Base-by-base conservation (phyloP, 1,140 invertebrate species). In the Rhyacophila brunnea region DNA sequence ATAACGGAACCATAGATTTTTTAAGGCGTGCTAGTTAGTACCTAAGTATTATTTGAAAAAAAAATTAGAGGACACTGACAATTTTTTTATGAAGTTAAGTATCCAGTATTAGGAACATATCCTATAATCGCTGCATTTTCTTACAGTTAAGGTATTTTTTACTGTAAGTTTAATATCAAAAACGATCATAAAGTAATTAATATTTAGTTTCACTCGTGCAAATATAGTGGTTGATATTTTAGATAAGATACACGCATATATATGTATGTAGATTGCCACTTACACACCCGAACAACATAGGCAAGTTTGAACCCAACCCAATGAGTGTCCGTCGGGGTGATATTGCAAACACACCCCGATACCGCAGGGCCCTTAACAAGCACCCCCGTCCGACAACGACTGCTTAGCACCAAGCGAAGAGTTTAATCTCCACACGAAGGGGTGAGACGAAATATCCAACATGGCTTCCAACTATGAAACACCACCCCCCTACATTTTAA, bases 401-500 rank as follows among this genome's bases (percentile, higher is more conserved):
- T 45, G 56, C 42, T 51, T 50, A 47, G 50, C 58, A 53, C 43
- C 48, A 58, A 49, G 17, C 56, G 62, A 64, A 64, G 62, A 64
- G 62, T 64, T 64, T 64, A 59, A 64, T 64, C 62, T 57, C 54
- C 45, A 42, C 51, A 28, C 20, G 14, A 17, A n/a, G 57, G 44
- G 61, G 56, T 45, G 51, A 52, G 61, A 49, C 44, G 55, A 52
- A 58, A 58, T 58, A 63, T 63, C 54, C 61, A 63, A 63, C 61
- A 63, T 63, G 61, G 61, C 61, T 58, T 58, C 61, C 61, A 58
- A 58, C 61, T 58, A 42, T 28, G 23, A 28, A 28, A 28, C 47
- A 46, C 47, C 47, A 19, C 40, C 57, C 40, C 40, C 47, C 38
- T 49, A 14, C 13, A n/a, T 50, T 36, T 36, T 11, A 15, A 48